Evolutionary conservation across 2,797 vertebrate genomes (phyloP).

Genomic region (Leptatherina wallacei): DNA sequence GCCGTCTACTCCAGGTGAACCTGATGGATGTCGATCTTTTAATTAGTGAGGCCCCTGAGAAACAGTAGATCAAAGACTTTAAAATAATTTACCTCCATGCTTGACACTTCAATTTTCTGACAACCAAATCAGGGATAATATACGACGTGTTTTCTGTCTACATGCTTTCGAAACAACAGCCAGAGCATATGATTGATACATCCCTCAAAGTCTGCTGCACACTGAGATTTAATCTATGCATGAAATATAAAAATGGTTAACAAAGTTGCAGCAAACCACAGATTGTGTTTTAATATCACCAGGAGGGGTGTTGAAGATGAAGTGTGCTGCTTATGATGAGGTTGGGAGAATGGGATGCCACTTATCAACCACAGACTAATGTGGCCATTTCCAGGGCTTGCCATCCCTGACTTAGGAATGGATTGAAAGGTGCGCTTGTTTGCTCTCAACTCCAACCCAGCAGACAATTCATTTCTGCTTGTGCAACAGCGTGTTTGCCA

Average conservation of each 20-base stretch:
- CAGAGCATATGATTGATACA: conserved; percentile 1
- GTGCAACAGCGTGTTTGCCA: conserved; percentile 29
- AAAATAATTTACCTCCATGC: conserved; percentile 15
- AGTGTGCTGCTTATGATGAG: conserved; percentile 45
- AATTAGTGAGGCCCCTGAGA: conserved; percentile 63
- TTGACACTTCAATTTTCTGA: conserved; percentile 18
- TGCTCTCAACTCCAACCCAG: conserved; percentile 54
- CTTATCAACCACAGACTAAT: conserved; percentile 67
- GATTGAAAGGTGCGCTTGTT: conserved; percentile 50
- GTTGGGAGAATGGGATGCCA: conserved; percentile 48
- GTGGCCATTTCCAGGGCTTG: conserved; percentile 47
- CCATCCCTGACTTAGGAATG: conserved; percentile 41
- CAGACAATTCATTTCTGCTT: conserved; percentile 60
- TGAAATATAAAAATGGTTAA: conserved; percentile 35
- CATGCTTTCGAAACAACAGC: background rate
- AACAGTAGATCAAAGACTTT: conserved; percentile 48
- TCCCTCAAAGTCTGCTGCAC: conserved; percentile 20
- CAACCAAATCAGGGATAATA: conserved; percentile 24
- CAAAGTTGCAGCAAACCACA: conserved; percentile 45
- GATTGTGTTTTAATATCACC: conserved; percentile 42
- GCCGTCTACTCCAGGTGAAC: conserved; percentile 57
- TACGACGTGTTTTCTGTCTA: background rate
- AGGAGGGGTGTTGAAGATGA: conserved; percentile 60
- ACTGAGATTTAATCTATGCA: conserved; percentile 31
- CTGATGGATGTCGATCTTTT: conserved; percentile 73